Conservation (phyloP, 2,797 vertebrate genomes). For the Tapera naevia region DNA sequence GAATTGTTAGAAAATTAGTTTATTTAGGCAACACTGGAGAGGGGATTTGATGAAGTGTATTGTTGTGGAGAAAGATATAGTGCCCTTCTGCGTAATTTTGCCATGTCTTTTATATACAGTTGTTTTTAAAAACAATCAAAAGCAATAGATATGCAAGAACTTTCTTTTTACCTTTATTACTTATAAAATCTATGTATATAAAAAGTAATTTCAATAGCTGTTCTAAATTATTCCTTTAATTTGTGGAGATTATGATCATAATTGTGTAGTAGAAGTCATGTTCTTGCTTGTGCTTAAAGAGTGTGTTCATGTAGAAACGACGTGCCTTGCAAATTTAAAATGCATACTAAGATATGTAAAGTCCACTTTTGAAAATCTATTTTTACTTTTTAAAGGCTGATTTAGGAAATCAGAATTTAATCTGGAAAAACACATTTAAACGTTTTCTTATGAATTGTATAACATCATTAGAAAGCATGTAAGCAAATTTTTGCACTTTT, state of each 20-base stretch:
- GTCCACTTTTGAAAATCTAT: neutral
- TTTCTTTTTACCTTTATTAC: neutral
- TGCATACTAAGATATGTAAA: neutral
- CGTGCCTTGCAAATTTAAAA: neutral
- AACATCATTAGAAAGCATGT: neutral
- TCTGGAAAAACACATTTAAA: neutral
- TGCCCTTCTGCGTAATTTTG: neutral
- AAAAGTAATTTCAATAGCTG: neutral
- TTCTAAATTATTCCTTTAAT: neutral
- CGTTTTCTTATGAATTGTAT: neutral
- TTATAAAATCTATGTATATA: no score
- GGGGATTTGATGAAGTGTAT: neutral
- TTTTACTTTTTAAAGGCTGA: neutral
- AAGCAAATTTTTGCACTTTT: neutral
- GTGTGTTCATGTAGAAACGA: neutral
- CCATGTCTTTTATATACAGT: neutral
- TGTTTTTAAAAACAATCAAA: neutral
- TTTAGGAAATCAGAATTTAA: neutral
- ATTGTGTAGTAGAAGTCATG: neutral
- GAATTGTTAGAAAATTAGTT: neutral
- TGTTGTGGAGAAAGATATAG: neutral
- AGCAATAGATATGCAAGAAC: neutral
- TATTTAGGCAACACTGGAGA: neutral
- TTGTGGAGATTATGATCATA: neutral
- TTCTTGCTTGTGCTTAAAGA: neutral